These are phyloP conservation scores for Drosophila pectinifera DNA, from an alignment of 1,140 invertebrate species.

Conservation along the genomic window DNA sequence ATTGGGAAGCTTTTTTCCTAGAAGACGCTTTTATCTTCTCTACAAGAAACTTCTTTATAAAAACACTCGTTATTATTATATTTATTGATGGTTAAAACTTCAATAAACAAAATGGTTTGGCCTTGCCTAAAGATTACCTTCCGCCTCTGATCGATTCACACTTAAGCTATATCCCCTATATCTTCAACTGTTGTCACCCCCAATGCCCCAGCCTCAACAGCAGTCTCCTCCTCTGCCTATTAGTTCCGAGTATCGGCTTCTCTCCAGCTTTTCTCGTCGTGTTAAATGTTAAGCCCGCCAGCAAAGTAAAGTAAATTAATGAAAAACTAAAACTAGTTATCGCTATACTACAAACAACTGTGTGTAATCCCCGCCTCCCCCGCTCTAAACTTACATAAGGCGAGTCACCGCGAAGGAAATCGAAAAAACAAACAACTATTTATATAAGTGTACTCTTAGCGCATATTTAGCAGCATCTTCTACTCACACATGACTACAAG, in stretches of 20 bases:
- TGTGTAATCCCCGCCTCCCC: constrained; percentile 62
- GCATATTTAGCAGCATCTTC: constrained; percentile 80
- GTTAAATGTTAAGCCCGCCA: constrained; percentile 77
- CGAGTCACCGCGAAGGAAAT: constrained; percentile 36
- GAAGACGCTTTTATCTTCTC: background rate
- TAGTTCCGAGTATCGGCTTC: constrained; percentile 60
- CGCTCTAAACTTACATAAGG: constrained; percentile 46
- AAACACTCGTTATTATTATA: constrained; percentile 4
- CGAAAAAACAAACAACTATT: constrained; percentile 38
- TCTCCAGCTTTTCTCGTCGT: constrained; percentile 69
- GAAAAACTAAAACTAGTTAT: constrained; percentile 69
- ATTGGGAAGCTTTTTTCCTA: background rate
- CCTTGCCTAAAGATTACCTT: constrained; percentile 4
- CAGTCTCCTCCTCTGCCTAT: constrained; percentile 6
- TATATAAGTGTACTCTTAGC: constrained; percentile 80
- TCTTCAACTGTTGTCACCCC: constrained; percentile 61
- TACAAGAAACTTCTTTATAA: background rate
- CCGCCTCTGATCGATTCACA: constrained; percentile 8
- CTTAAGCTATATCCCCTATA: constrained; percentile 44
- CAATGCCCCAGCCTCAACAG: constrained; percentile 3
- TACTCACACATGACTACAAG: constrained; percentile 78
- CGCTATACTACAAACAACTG: constrained; percentile 51
- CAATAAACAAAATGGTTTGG: background rate
- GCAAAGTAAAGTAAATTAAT: constrained; percentile 47
- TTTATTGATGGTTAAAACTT: background rate